These are phyloP conservation scores for Drosophila biarmipes DNA, from an alignment of 1,140 invertebrate species.

Conservation along the genomic window DNA sequence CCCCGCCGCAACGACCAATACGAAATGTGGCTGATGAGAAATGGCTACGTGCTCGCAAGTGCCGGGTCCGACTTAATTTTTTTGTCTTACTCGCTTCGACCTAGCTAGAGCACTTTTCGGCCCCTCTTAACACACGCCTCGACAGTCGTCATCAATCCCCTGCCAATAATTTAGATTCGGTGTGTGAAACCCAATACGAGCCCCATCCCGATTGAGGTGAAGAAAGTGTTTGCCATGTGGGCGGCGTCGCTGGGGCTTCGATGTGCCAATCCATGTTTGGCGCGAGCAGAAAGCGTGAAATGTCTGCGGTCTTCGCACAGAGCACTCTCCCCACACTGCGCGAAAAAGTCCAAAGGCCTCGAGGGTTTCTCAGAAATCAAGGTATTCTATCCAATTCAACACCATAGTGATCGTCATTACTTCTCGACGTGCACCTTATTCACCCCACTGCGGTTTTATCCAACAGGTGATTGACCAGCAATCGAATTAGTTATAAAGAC, in stretches of 20 bases:
- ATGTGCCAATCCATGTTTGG: slow-evolving; percentile 3
- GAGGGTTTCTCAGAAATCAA: background rate
- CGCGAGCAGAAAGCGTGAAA: slow-evolving; percentile 57
- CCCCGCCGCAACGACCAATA: slow-evolving; percentile 25
- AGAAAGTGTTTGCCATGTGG: slow-evolving; percentile 60
- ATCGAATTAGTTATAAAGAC: slow-evolving; percentile 64
- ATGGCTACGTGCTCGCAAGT: slow-evolving; percentile 59
- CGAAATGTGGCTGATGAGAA: slow-evolving; percentile 55
- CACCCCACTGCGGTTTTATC: background rate
- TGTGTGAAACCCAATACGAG: slow-evolving; percentile 25
- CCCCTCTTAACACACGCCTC: slow-evolving; percentile 18
- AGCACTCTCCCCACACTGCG: background rate
- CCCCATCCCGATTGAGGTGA: slow-evolving; percentile 24
- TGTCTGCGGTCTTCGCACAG: slow-evolving; percentile 13
- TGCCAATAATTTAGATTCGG: slow-evolving; percentile 12
- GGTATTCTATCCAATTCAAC: background rate
- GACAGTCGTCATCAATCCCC: slow-evolving; percentile 34
- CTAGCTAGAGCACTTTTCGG: slow-evolving; percentile 2
- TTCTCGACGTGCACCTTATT: background rate
- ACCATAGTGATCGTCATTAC: background rate
- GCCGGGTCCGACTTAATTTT: slow-evolving; percentile 17
- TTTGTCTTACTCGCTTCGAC: background rate
- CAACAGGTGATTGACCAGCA: slow-evolving; percentile 1
- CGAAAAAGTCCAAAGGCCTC: background rate
- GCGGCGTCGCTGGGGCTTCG: slow-evolving; percentile 12